Evolutionary conservation across 2,888 invertebrate genomes (phyloP), one percentile per base, ranked within the genome.

Genomic region (Pollenia amentaria): DNA sequence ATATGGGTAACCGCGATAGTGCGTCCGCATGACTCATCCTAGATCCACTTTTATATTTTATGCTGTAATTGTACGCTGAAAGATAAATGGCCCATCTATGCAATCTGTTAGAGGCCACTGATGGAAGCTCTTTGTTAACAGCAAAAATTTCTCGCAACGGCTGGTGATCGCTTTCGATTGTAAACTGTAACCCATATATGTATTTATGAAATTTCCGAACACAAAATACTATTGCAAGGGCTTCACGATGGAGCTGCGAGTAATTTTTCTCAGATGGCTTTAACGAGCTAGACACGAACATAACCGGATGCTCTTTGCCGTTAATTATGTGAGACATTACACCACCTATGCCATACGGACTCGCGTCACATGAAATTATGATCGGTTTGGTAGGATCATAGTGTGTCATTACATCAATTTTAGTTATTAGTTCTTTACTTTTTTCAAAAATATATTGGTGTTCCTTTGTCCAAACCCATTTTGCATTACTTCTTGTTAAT

Each of bases 201-300:
- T 92, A 94, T 38, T 91, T 89, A 72, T 92, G 91, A 88, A 93
- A 94, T 88, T 91, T 91, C 40, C 90, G 89, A 2, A 93, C 90
- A 1, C 91, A 93, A 84, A 89, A 93, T 14, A 93, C 88, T 6
- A 93, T 89, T 14, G 91, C 90, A 10, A 92, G 88, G 3, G 91
- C 92, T 89, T 91, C 90, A 9, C 89, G 84, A 53, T 91, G 89
- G n/a, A 90, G 76, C 64, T 91, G 90, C 2, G 89, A 92, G 87
- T 92, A 90, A 44, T 89, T 89, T 42, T 69, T 76, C 57, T 88
- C 75, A 2, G 82, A 40, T 1, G 77, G 18, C 51, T 77, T 79
- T 14, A 89, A 42, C 0, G 87, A 80, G 40, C 75, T 70, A 3
- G 85, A 83, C 3, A 62, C 82, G 72, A 87, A 87, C 16, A 84